Evolutionary conservation across 2,888 invertebrate species (phyloP).

Genomic region (Linnaemya tessellans): DNA sequence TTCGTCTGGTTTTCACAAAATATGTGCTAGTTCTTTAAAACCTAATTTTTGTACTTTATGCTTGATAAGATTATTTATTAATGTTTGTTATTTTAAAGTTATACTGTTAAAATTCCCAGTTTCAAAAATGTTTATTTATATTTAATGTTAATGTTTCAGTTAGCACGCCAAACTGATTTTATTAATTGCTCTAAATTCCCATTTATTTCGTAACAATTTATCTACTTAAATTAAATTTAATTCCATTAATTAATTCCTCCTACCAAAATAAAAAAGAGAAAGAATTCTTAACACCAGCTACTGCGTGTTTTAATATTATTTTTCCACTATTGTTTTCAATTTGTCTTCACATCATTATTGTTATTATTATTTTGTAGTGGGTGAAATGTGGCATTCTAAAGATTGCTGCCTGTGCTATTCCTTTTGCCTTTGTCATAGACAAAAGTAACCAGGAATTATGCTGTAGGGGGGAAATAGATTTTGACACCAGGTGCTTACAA

Average conservation of each 20-base stretch:
- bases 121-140: not conserved
- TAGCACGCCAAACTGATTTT: not conserved
- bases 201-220: not conserved
- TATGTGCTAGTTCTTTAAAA: too few species aligned
- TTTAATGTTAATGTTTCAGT: not conserved
- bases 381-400: constrained; percentile 61
- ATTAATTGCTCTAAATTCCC: not conserved
- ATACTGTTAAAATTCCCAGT: constrained; percentile 54
- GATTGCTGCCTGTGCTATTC: constrained; percentile 15
- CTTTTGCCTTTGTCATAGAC: constrained; percentile 27
- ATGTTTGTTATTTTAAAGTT: constrained; percentile 32
- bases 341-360: constrained; percentile 36
- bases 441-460: constrained; percentile 39
- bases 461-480: constrained; percentile 57
- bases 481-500: constrained; percentile 73
- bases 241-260: not conserved
- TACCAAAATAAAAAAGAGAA: not conserved
- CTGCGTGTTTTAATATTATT: not conserved
- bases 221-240: not conserved
- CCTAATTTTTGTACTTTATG: not conserved
- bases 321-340: constrained; percentile 9
- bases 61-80: constrained; percentile 12
- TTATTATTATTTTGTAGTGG: constrained; percentile 58
- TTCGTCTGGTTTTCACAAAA: constrained; percentile 1
- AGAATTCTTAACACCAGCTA: not conserved